These are phyloP conservation scores for Cydia strobilella DNA, from an alignment of 1,140 invertebrate species.

Conservation along the genomic window DNA sequence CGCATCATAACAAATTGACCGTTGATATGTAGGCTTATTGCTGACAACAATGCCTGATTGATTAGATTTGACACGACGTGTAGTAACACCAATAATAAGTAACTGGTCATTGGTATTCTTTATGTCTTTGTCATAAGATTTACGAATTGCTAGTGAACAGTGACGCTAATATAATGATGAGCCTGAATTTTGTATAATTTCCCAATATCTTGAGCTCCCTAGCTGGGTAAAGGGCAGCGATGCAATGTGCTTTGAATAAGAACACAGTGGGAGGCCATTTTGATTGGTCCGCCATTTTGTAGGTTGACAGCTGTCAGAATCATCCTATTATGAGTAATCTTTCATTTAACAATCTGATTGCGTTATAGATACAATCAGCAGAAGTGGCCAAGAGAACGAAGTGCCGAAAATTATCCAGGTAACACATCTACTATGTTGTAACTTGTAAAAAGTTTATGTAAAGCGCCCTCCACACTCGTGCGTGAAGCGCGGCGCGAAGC, in stretches of 20 bases:
- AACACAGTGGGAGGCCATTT: slow-evolving; percentile 18
- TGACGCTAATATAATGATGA: background rate
- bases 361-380: background rate
- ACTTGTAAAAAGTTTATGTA: too few species aligned
- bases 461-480: too few species aligned
- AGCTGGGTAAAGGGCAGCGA: slow-evolving; percentile 17
- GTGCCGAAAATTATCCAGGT: background rate
- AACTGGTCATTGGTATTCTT: background rate
- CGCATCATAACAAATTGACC: slow-evolving; percentile 11
- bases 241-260: slow-evolving; percentile 14
- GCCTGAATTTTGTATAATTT: slow-evolving; percentile 2
- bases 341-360: background rate
- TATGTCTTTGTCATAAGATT: background rate
- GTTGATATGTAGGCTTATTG: slow-evolving; percentile 12
- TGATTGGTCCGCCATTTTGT: slow-evolving; percentile 12
- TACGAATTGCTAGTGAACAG: background rate
- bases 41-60: slow-evolving; percentile 38
- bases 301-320: background rate
- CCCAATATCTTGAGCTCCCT: background rate
- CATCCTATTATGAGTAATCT: background rate
- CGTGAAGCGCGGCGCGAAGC: too few species aligned
- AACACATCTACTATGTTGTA: too few species aligned
- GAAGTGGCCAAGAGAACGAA: background rate
- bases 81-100: background rate
- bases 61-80: slow-evolving; percentile 23